Conservation (phyloP, 1,140 invertebrate species). For the Aphidius ervi region DNA sequence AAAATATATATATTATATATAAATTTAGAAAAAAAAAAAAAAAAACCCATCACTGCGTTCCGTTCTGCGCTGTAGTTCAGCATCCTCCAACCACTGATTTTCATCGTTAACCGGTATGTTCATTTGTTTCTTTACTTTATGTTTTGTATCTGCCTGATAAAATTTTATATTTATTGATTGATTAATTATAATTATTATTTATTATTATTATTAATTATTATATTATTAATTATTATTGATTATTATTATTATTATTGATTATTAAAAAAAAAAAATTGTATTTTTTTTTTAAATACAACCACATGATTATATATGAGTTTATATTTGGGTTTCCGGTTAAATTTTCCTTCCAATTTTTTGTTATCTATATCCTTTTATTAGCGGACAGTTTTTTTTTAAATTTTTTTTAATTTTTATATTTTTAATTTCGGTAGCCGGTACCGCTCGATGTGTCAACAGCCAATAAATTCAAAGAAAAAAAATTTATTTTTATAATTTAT, state of each 20-base stretch:
- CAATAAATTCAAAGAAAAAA: not conserved
- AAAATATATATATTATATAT: not conserved
- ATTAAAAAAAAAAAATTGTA: not conserved
- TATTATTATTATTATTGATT: slow-evolving; percentile 26
- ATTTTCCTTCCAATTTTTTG: no score
- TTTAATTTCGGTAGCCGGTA: no score
- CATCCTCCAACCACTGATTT: slow-evolving; percentile 51
- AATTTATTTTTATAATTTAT: not conserved
- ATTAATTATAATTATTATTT: slow-evolving; percentile 21
- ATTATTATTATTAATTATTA: slow-evolving; percentile 16
- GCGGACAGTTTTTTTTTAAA: no score
- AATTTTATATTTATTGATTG: slow-evolving; percentile 25
- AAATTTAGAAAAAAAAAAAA: slow-evolving; percentile 11
- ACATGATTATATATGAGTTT: no score
- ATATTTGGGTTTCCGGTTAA: no score
- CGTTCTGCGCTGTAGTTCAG: slow-evolving; percentile 46
- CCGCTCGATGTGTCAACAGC: no score
- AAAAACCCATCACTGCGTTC: slow-evolving; percentile 37
- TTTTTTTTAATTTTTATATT: no score
- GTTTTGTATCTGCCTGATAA: slow-evolving; percentile 32
- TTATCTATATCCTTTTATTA: no score
- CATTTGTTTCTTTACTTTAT: slow-evolving; percentile 52
- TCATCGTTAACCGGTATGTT: slow-evolving; percentile 55
- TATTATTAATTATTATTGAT: slow-evolving; percentile 10
- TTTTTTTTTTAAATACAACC: no score